Percentiles rank a stretch among this genome's conserved stretches.
phyloP scores from a whole-genome alignment of 64 coral and sea anemone genomes.

The Porites lutea region DNA sequence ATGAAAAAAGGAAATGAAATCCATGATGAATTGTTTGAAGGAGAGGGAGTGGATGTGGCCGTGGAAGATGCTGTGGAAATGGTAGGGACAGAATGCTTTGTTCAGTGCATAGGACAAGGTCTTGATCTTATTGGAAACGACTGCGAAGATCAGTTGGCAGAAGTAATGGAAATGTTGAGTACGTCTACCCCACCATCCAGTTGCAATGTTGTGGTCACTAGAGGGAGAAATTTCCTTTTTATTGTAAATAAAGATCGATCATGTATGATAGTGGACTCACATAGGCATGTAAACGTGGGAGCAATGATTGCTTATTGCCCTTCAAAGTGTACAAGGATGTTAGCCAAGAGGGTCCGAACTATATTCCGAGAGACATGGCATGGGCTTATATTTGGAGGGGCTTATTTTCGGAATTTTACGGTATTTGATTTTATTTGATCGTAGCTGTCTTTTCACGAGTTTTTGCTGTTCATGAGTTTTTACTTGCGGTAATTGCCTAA shows the following conservation, averaged over 20 bases:
- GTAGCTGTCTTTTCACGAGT: no score
- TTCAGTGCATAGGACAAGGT: background rate
- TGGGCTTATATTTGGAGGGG: no score
- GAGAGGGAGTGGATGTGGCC: conserved; percentile 40
- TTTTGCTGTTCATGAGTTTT: no score
- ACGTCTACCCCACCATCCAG: background rate
- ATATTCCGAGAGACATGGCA: background rate
- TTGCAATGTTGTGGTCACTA: conserved; percentile 20
- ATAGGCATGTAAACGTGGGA: conserved; percentile 28
- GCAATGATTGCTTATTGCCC: conserved; percentile 11
- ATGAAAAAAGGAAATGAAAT: conserved; percentile 67
- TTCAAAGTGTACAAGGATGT: background rate
- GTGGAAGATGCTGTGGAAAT: conserved; percentile 56
- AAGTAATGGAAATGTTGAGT: background rate
- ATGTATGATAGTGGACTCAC: conserved; percentile 58
- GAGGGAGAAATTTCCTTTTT: background rate
- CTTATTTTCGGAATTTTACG: no score
- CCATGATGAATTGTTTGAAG: conserved; percentile 73
- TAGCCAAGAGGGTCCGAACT: conserved; percentile 8
- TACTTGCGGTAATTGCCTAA: no score
- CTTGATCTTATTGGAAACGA: conserved; percentile 55
- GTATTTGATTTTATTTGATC: no score
- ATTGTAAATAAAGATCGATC: conserved; percentile 5
- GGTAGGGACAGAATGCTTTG: conserved; percentile 32
- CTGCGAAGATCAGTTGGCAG: conserved; percentile 1